phyloP scores from a whole-genome alignment of 2,888 invertebrate species.

The Empis livida region DNA sequence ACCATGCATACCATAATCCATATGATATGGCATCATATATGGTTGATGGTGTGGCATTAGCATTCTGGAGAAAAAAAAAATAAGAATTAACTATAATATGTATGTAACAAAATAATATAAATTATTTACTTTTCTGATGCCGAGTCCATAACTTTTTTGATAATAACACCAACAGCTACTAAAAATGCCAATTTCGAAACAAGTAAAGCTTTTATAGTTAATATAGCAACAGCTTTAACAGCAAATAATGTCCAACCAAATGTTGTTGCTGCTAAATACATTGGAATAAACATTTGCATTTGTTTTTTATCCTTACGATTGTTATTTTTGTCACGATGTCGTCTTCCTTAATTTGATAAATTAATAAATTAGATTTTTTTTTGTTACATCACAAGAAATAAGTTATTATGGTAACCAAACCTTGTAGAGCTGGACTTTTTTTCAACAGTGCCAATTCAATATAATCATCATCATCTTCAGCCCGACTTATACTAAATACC shows the following conservation, averaged over 20 bases:
- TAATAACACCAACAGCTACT: constrained; percentile 46
- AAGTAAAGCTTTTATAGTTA: constrained; percentile 55
- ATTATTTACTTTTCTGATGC: constrained; percentile 34
- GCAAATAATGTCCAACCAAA: constrained; percentile 49
- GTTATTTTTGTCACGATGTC: constrained; percentile 4
- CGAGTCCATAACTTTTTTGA: constrained; percentile 48
- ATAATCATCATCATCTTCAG: constrained; percentile 30
- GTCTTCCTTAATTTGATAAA: constrained; percentile 12
- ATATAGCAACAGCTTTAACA: constrained; percentile 45
- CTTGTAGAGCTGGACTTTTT: constrained; percentile 23
- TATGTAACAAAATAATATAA: not conserved
- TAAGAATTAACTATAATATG: not conserved
- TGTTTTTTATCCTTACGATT: constrained; percentile 44
- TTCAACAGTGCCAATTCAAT: constrained; percentile 33
- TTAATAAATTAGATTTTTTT: not conserved
- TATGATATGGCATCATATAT: constrained; percentile 34
- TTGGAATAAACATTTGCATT: constrained; percentile 48
- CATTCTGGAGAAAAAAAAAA: constrained; percentile 20
- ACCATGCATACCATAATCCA: constrained; percentile 29
- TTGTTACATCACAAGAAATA: not conserved
- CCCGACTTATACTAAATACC: constrained; percentile 29
- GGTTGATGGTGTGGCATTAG: constrained; percentile 30
- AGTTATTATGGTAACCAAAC: constrained; percentile 12
- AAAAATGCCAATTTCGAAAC: constrained; percentile 55
- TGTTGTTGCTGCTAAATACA: constrained; percentile 55